These are phyloP conservation scores for Xenentodon cancila DNA, from an alignment of 2,797 vertebrate genomes.

Conservation along the genomic window DNA sequence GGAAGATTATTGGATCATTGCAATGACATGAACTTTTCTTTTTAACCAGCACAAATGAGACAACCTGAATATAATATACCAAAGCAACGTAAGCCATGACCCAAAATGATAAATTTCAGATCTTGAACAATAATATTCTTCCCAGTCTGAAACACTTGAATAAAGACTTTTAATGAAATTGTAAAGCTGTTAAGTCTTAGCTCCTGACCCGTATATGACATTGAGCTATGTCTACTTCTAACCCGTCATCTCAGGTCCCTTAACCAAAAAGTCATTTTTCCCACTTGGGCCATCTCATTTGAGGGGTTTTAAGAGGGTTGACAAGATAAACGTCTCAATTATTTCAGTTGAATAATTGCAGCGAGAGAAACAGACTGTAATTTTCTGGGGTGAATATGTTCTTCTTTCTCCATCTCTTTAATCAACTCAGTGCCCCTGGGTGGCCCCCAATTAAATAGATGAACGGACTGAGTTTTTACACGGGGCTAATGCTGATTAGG, in stretches of 20 bases:
- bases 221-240: no score
- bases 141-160: neutral
- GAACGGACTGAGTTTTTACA: neutral
- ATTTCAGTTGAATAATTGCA: constrained; percentile 6
- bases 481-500: neutral
- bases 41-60: no score
- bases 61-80: no score
- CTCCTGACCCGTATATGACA: no score
- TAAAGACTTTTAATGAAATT: neutral
- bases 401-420: neutral
- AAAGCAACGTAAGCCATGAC: neutral
- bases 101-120: neutral
- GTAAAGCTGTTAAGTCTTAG: no score
- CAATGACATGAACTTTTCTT: no score
- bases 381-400: neutral
- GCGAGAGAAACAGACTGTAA: neutral
- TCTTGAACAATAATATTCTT: neutral
- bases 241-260: no score
- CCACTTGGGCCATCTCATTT: neutral
- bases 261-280: neutral
- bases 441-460: constrained; percentile 6
- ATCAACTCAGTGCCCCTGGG: neutral
- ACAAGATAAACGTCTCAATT: neutral
- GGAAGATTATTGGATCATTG: no score
- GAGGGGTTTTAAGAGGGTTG: neutral